Conservation (phyloP, 2,797 vertebrate genomes). For the Cetoscarus ocellatus region DNA sequence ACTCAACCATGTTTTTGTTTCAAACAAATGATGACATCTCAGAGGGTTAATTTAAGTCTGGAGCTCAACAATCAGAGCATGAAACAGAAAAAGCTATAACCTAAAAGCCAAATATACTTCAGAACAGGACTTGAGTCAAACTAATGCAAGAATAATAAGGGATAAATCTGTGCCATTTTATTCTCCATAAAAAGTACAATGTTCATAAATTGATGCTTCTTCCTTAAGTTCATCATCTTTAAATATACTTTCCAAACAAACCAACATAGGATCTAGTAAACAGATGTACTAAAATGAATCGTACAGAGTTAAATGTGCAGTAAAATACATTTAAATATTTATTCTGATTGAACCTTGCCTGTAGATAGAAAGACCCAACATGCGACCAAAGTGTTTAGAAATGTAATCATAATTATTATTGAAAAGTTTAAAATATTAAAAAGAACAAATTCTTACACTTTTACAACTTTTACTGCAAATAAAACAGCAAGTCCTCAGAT, state of each 20-base stretch:
- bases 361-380: not conserved
- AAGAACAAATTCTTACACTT: not conserved
- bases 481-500: slow-evolving; percentile 21
- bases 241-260: not conserved
- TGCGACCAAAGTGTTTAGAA: not conserved
- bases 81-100: slow-evolving; percentile 6
- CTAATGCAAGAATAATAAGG: slow-evolving; percentile 22
- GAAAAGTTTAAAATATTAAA: not conserved
- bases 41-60: slow-evolving; percentile 1
- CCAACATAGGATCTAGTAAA: slow-evolving; percentile 9
- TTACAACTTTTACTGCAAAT: not conserved
- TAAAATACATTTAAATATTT: slow-evolving; percentile 11
- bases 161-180: slow-evolving; percentile 19
- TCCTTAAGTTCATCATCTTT: not conserved
- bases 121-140: slow-evolving; percentile 10
- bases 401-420: not conserved
- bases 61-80: slow-evolving; percentile 11
- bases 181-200: slow-evolving; percentile 14
- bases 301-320: slow-evolving; percentile 13
- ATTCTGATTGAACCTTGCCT: slow-evolving; percentile 3
- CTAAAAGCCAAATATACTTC: not conserved
- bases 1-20: slow-evolving; percentile 24
- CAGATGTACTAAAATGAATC: slow-evolving; percentile 10
- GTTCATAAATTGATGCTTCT: not conserved
- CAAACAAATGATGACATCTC: slow-evolving; percentile 21